Conservation (phyloP, 2,888 invertebrate genomes). For the Idaea biselata region DNA sequence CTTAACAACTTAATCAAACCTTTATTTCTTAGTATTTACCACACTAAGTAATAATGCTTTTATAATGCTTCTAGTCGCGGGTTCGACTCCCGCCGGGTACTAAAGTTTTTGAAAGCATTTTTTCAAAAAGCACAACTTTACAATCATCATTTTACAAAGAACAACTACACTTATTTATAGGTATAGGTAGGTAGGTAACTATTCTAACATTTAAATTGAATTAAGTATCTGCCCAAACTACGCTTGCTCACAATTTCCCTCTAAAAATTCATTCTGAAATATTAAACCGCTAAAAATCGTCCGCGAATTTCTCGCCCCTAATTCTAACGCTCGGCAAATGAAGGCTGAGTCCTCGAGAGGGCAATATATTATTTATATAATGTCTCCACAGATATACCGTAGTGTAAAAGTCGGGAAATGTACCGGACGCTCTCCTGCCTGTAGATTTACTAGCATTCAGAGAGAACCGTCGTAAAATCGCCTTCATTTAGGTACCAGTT, state of each 20-base stretch:
- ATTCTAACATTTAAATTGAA: too few species aligned
- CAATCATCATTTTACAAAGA: too few species aligned
- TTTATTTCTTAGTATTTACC: too few species aligned
- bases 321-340: conserved; percentile 1
- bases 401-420: conserved; percentile 19
- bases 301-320: not conserved
- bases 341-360: conserved; percentile 10
- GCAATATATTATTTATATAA: conserved; percentile 27
- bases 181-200: too few species aligned
- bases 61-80: too few species aligned
- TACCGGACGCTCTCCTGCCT: not conserved
- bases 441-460: not conserved
- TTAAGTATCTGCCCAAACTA: too few species aligned
- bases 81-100: too few species aligned
- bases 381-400: conserved; percentile 23
- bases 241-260: not conserved
- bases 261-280: not conserved
- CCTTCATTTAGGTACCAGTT: not conserved
- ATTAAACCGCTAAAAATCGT: not conserved
- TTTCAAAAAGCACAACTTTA: too few species aligned
- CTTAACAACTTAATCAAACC: too few species aligned
- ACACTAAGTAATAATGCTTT: too few species aligned
- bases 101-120: too few species aligned
- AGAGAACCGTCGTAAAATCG: not conserved
- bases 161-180: too few species aligned